Evolutionary conservation across 2,797 vertebrate species (phyloP).

Genomic region (Pangasius macronema): DNA sequence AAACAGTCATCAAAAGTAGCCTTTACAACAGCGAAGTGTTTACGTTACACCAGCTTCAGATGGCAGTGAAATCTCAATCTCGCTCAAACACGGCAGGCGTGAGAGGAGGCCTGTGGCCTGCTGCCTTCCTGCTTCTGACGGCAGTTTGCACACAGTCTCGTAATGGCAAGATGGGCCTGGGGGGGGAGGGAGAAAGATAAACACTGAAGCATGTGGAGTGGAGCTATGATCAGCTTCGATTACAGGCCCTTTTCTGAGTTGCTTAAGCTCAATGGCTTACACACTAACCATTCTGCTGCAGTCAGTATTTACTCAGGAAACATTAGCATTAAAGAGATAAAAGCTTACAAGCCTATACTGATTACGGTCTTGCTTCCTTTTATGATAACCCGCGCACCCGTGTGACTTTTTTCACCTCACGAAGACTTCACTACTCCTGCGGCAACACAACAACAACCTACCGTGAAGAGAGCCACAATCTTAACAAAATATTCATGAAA

Average conservation of each 20-base stretch:
- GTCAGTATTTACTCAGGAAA: slow-evolving; percentile 31
- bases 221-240: slow-evolving; percentile 45
- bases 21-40: slow-evolving; percentile 26
- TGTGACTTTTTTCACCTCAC: background rate
- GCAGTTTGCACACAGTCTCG: background rate
- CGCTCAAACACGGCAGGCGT: background rate
- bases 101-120: background rate
- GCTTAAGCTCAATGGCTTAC: slow-evolving; percentile 26
- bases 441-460: background rate
- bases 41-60: slow-evolving; percentile 43
- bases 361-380: background rate
- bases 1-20: background rate
- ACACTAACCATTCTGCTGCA: slow-evolving; percentile 42
- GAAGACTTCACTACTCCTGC: background rate
- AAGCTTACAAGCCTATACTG: slow-evolving; percentile 15
- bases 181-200: slow-evolving; percentile 25
- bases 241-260: slow-evolving; percentile 53
- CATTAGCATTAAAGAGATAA: slow-evolving; percentile 40
- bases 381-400: background rate
- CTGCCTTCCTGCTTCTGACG: slow-evolving; percentile 62
- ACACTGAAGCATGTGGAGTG: slow-evolving; percentile 45
- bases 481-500: background rate
- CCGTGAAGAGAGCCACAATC: too few relatives aligned
- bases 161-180: background rate
- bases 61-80: slow-evolving; percentile 57